phyloP scores from a whole-genome alignment of 23 tunicate genomes.

The Trididemnum clinides region DNA sequence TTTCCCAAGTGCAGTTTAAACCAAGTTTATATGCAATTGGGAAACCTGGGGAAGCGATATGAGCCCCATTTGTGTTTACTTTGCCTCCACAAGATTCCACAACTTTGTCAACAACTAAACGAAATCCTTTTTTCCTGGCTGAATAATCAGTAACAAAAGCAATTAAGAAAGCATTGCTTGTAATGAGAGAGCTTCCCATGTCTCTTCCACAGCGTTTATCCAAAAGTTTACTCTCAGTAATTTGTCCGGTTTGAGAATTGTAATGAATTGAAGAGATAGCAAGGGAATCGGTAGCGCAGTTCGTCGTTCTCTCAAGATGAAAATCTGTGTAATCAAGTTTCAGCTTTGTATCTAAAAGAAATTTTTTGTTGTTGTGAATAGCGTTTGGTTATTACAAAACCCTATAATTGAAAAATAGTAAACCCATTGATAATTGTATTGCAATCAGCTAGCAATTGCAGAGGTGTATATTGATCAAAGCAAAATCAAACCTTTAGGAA shows the following conservation, averaged over 20 bases:
- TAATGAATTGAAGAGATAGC: neutral
- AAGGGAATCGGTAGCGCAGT: constrained; percentile 16
- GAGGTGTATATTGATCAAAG: too few species aligned
- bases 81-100: constrained; percentile 62
- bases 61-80: constrained; percentile 44
- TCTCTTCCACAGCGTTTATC: constrained; percentile 31
- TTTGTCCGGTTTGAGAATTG: neutral
- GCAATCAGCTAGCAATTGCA: too few species aligned
- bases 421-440: too few species aligned
- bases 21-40: constrained; percentile 45
- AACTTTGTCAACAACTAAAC: constrained; percentile 6
- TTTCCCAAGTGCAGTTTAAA: constrained; percentile 61
- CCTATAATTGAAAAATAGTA: too few species aligned
- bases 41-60: constrained; percentile 41
- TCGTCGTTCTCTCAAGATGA: constrained; percentile 5
- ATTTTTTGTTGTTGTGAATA: too few species aligned
- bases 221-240: too few species aligned
- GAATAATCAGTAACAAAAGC: constrained; percentile 50
- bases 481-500: too few species aligned
- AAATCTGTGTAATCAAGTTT: constrained; percentile 31
- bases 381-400: too few species aligned
- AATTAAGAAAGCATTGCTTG: constrained; percentile 40
- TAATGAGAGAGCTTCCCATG: neutral
- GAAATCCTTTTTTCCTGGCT: constrained; percentile 38
- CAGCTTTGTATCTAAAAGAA: constrained; percentile 38